Percentiles rank a stretch among this genome's conserved stretches.
phyloP scores from a whole-genome alignment of 2,113 vertebrate species.

The Gymnarchus niloticus region DNA sequence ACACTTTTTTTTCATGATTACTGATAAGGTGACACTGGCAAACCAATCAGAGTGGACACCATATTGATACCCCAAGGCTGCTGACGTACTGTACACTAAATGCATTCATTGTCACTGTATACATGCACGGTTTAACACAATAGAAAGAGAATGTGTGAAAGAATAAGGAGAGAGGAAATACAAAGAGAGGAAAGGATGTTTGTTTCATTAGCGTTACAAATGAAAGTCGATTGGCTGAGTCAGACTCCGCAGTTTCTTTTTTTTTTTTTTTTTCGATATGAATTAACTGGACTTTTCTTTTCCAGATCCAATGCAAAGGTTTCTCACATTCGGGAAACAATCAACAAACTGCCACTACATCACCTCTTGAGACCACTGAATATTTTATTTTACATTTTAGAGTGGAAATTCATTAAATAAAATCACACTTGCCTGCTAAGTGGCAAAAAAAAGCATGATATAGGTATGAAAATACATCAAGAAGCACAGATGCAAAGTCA shows the following conservation, averaged over 20 bases:
- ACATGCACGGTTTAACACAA: neutral
- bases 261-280: slow-evolving; percentile 1
- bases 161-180: neutral
- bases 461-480: neutral
- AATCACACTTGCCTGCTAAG: neutral
- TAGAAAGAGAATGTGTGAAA: neutral
- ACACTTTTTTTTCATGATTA: neutral
- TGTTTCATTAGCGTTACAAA: neutral
- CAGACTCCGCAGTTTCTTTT: neutral
- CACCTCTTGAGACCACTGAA: neutral
- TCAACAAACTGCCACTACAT: neutral
- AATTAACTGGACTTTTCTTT: neutral
- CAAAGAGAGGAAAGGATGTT: neutral
- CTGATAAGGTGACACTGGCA: neutral
- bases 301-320: neutral
- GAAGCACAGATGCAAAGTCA: neutral
- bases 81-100: neutral
- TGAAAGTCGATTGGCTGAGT: neutral
- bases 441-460: neutral
- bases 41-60: neutral
- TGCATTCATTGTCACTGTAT: neutral
- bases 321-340: too few species aligned
- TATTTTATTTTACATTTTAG: neutral
- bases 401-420: neutral
- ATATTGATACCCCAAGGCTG: neutral